Conservation (phyloP, 2,888 invertebrate species). For the Dynastes tityus region DNA sequence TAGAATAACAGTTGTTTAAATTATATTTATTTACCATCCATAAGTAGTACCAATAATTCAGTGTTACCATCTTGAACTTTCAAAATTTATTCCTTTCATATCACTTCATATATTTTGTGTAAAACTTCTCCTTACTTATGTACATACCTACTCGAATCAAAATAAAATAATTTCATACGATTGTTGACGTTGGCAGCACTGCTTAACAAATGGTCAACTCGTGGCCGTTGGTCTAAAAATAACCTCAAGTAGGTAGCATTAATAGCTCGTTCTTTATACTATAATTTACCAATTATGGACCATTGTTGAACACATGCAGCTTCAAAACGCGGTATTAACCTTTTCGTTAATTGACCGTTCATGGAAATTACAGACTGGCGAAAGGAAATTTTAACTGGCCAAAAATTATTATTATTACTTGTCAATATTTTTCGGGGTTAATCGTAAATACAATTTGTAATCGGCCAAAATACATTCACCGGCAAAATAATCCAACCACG, state of each 20-base stretch:
- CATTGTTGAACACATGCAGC: slow-evolving; percentile 6
- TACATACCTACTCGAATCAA: neutral
- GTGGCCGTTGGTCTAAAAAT: slow-evolving; percentile 1
- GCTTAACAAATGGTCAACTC: neutral
- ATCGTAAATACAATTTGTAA: too few relatives aligned
- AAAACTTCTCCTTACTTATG: too few relatives aligned
- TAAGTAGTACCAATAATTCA: too few relatives aligned
- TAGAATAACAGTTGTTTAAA: too few relatives aligned
- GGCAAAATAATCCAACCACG: too few relatives aligned
- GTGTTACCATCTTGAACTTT: too few relatives aligned
- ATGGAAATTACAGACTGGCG: neutral
- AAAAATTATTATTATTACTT: neutral
- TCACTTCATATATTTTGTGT: too few relatives aligned
- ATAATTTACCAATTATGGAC: slow-evolving; percentile 26
- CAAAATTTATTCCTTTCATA: too few relatives aligned
- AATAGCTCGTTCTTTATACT: slow-evolving; percentile 20
- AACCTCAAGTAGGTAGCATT: slow-evolving; percentile 26
- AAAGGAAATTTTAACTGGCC: neutral
- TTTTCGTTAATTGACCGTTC: slow-evolving; percentile 5
- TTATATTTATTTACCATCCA: too few relatives aligned
- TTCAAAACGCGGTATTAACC: slow-evolving; percentile 3
- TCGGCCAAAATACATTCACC: too few relatives aligned
- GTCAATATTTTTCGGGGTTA: neutral
- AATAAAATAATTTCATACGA: neutral
- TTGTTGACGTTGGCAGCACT: neutral